Evolutionary conservation across 2,888 invertebrate genomes (phyloP).

Genomic region (Polydrusus tereticollis): DNA sequence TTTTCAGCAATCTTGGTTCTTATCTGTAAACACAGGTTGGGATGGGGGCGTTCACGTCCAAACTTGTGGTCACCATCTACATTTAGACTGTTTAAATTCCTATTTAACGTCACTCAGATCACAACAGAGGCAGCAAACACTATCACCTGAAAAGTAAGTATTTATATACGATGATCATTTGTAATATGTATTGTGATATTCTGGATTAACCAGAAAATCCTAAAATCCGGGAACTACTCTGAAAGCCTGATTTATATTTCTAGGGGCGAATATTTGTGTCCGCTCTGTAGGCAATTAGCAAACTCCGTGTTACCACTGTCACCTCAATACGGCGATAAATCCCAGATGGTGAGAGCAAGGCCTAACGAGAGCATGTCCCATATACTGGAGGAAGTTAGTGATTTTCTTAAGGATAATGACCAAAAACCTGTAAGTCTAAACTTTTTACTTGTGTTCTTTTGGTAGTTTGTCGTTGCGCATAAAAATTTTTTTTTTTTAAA

Average conservation of each 20-base stretch:
- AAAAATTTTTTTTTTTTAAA: no score
- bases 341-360: slow-evolving; percentile 75
- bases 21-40: slow-evolving; percentile 86
- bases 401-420: slow-evolving; percentile 78
- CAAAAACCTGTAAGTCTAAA: slow-evolving; percentile 72
- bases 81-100: slow-evolving; percentile 92
- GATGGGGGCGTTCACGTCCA: slow-evolving; percentile 94
- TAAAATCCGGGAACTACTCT: no score
- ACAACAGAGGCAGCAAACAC: slow-evolving; percentile 81
- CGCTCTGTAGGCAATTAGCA: slow-evolving; percentile 92
- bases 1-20: slow-evolving; percentile 80
- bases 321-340: slow-evolving; percentile 77
- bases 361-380: slow-evolving; percentile 68
- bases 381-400: slow-evolving; percentile 68
- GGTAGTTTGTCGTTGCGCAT: background rate
- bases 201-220: no score
- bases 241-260: slow-evolving; percentile 55
- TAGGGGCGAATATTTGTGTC: slow-evolving; percentile 93
- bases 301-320: slow-evolving; percentile 91
- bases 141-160: slow-evolving; percentile 77
- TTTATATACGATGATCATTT: background rate
- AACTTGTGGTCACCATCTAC: slow-evolving; percentile 97
- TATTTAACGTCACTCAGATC: slow-evolving; percentile 89
- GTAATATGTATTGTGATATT: no score
- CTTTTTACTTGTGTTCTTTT: background rate